Percentiles rank a stretch among this genome's conserved stretches.
phyloP scores from a whole-genome alignment of 1,140 invertebrate species.

The Samia ricini region DNA sequence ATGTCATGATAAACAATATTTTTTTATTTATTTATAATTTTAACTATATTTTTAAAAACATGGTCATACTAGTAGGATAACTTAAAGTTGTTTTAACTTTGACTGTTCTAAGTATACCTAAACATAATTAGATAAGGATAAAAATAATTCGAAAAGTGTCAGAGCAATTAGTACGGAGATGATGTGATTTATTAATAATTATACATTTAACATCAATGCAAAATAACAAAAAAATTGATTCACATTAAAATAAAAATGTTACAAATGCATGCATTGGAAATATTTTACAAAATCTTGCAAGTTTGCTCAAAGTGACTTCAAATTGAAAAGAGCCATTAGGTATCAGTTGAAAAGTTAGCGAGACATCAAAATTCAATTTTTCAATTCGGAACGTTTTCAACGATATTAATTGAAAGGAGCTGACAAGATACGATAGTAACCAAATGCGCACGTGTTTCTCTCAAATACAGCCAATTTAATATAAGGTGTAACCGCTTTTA shows the following conservation, averaged over 20 bases:
- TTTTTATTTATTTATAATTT: too few species aligned
- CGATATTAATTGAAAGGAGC: constrained; percentile 53
- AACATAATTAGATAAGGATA: too few species aligned
- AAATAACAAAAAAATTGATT: neutral
- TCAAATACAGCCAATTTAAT: constrained; percentile 58
- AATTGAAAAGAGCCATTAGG: neutral
- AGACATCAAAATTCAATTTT: constrained; percentile 21
- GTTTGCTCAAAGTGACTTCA: neutral
- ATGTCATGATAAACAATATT: too few species aligned
- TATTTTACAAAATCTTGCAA: neutral
- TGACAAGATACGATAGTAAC: constrained; percentile 48
- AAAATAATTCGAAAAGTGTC: too few species aligned
- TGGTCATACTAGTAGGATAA: too few species aligned
- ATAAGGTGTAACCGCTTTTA: constrained; percentile 18
- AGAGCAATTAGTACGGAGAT: too few species aligned
- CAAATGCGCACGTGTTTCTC: constrained; percentile 60
- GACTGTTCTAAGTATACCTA: too few species aligned
- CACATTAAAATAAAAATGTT: neutral
- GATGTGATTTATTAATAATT: too few species aligned
- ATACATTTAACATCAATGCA: too few species aligned
- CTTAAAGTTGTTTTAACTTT: too few species aligned
- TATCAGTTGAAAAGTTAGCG: neutral
- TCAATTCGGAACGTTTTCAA: constrained; percentile 39
- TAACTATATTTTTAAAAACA: too few species aligned
- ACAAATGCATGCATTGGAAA: neutral